Percentiles rank a stretch among this genome's conserved stretches.
phyloP scores from a whole-genome alignment of 1,140 invertebrate genomes.

The Armadillidium nasatum region DNA sequence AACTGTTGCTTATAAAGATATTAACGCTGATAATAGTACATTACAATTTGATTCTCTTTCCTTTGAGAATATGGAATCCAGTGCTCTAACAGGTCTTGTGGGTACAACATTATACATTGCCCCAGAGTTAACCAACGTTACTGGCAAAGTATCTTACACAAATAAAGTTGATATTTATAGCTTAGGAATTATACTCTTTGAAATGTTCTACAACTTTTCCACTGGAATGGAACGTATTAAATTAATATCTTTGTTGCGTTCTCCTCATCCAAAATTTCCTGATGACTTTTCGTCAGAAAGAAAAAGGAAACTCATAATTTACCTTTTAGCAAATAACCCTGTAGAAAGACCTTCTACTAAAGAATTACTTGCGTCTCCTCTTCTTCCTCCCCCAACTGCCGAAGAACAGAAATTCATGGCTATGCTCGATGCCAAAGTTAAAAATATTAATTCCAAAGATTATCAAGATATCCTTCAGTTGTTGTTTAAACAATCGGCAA shows the following conservation, averaged over 20 bases:
- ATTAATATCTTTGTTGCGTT: constrained; percentile 65
- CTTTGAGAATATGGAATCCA: constrained; percentile 35
- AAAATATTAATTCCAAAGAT: constrained; percentile 56
- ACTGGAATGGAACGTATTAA: constrained; percentile 82
- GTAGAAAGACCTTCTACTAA: constrained; percentile 71
- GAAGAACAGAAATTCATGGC: constrained; percentile 63
- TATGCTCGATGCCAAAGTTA: constrained; percentile 64
- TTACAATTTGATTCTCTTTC: constrained; percentile 24
- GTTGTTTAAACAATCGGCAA: constrained; percentile 39
- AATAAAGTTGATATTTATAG: constrained; percentile 94
- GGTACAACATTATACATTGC: constrained; percentile 87
- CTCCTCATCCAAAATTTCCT: constrained; percentile 63
- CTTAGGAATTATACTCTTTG: constrained; percentile 85
- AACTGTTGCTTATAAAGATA: constrained; percentile 59
- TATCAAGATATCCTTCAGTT: constrained; percentile 39
- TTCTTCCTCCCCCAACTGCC: constrained; percentile 69
- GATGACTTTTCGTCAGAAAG: constrained; percentile 54
- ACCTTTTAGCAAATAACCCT: constrained; percentile 80
- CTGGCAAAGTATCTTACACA: constrained; percentile 47
- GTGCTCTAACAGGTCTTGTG: constrained; percentile 63
- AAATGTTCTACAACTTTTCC: constrained; percentile 84
- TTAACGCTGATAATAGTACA: constrained; percentile 26
- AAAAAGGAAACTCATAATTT: constrained; percentile 56
- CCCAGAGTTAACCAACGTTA: constrained; percentile 46
- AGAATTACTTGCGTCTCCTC: constrained; percentile 72